phyloP scores from a whole-genome alignment of 1,140 invertebrate genomes.

The Scaptomyza montana region DNA sequence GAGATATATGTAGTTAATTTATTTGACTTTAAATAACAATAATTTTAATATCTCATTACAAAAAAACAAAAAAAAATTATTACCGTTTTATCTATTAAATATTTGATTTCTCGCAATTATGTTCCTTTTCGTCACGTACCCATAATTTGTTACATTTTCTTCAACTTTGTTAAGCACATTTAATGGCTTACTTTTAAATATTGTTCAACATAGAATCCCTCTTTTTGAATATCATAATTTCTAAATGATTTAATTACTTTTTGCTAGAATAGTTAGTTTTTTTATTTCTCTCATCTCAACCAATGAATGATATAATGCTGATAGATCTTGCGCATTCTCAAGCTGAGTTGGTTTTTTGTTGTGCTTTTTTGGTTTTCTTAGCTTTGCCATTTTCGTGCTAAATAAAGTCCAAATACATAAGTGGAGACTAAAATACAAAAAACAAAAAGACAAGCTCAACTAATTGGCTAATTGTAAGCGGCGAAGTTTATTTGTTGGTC shows the following conservation, averaged over 20 bases:
- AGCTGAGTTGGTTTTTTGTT: slow-evolving; percentile 17
- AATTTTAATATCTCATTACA: no score
- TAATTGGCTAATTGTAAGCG: slow-evolving; percentile 66
- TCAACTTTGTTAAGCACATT: no score
- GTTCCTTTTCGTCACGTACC: not conserved
- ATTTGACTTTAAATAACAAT: no score
- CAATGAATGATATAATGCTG: slow-evolving; percentile 35
- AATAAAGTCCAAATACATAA: slow-evolving; percentile 19
- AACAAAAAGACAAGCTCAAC: slow-evolving; percentile 29
- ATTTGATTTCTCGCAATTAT: not conserved
- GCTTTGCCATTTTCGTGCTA: slow-evolving; percentile 48
- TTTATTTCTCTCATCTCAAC: not conserved
- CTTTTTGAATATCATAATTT: not conserved
- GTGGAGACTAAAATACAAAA: slow-evolving; percentile 27
- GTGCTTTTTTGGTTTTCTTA: no score
- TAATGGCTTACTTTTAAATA: not conserved
- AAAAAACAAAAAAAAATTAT: no score
- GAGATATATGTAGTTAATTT: not conserved
- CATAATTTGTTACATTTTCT: not conserved
- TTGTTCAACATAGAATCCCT: slow-evolving; percentile 36
- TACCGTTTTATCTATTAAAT: no score
- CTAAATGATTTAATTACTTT: not conserved
- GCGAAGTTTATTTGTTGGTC: slow-evolving; percentile 51
- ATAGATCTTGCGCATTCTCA: not conserved
- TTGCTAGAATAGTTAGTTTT: not conserved